Evolutionary conservation across 2,888 invertebrate genomes (phyloP).

Genomic region (Lutraria lutraria): DNA sequence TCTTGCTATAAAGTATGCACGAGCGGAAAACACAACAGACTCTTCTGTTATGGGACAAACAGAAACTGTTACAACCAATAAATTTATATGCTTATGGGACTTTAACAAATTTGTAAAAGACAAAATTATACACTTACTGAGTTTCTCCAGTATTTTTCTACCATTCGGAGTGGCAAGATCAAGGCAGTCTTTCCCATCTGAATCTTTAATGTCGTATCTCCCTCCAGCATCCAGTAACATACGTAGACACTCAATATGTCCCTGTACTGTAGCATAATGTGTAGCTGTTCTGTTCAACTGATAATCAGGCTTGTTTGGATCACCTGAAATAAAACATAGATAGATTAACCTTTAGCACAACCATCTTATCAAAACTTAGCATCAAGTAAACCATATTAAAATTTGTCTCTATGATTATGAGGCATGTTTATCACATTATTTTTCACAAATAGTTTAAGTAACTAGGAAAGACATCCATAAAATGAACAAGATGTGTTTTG

Average conservation of each 20-base stretch:
- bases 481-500: no score
- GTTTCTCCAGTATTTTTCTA: constrained; percentile 73
- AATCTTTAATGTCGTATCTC: constrained; percentile 73
- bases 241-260: constrained; percentile 79
- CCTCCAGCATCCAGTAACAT: constrained; percentile 79
- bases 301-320: constrained; percentile 81
- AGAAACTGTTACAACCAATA: no score
- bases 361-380: background rate
- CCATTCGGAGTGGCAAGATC: constrained; percentile 80
- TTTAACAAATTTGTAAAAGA: no score
- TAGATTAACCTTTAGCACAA: no score
- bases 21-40: no score
- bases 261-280: constrained; percentile 82
- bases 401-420: no score
- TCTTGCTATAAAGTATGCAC: no score
- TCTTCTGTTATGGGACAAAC: no score
- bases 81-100: no score
- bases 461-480: no score
- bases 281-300: constrained; percentile 79
- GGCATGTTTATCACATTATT: no score
- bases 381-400: background rate
- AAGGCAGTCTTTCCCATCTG: constrained; percentile 74
- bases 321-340: constrained; percentile 69
- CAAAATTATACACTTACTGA: constrained; percentile 71
- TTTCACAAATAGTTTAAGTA: no score